A percentile compares a stretch with the other conserved stretches of the same genome.
phyloP scores from a whole-genome alignment of 2,888 invertebrate genomes.

The Erannis defoliaria region DNA sequence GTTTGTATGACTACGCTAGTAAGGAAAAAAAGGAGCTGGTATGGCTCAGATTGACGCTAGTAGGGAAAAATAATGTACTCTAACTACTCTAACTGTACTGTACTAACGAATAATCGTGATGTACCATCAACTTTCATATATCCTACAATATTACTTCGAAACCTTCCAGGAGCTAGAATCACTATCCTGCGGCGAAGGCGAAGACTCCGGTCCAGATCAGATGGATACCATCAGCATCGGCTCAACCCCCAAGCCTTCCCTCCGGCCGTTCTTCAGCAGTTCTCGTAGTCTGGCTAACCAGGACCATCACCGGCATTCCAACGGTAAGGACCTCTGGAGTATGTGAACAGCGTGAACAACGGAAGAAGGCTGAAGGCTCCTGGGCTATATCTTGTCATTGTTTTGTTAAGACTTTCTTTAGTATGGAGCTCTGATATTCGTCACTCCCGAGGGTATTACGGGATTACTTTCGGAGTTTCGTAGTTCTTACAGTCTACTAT shows the following conservation, averaged over 20 bases:
- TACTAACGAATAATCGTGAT: background rate
- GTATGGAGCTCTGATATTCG: background rate
- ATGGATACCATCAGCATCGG: slow-evolving; percentile 98
- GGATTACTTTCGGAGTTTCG: background rate
- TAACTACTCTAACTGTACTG: no score
- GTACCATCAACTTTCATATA: background rate
- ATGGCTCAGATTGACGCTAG: no score
- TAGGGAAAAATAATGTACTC: no score
- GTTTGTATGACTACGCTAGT: no score
- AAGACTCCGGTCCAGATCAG: slow-evolving; percentile 96
- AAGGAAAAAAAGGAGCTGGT: no score
- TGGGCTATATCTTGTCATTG: slow-evolving; percentile 48
- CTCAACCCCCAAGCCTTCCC: slow-evolving; percentile 98
- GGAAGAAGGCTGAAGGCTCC: slow-evolving; percentile 41
- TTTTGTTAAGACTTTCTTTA: slow-evolving; percentile 5
- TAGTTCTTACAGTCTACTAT: background rate
- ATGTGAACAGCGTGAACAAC: slow-evolving; percentile 15
- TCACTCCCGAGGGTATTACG: background rate
- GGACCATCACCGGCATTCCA: slow-evolving; percentile 81
- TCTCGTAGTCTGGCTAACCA: slow-evolving; percentile 91
- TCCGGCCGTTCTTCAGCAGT: slow-evolving; percentile 98
- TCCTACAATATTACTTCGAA: background rate
- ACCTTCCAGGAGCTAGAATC: slow-evolving; percentile 95
- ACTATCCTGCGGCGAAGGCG: slow-evolving; percentile 92
- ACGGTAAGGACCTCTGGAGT: slow-evolving; percentile 61